Base-by-base conservation (phyloP, 2,113 vertebrate genomes). In the Abramis brama region DNA sequence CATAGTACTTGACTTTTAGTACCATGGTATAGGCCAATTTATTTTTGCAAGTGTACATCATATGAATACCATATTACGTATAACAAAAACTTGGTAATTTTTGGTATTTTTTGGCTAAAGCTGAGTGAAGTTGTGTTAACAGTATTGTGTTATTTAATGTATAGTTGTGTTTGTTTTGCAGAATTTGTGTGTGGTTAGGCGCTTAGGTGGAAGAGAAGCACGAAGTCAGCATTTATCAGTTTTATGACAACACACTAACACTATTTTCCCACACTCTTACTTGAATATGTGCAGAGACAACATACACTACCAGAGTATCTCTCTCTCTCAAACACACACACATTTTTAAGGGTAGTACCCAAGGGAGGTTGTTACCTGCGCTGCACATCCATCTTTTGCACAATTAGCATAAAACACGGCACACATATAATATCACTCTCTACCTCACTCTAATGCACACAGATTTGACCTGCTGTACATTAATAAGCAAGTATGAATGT, bases 401-500 rank as follows among this genome's bases (percentile, higher is more conserved):
- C 57, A 87, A 87, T 87, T 87, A 87, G 68, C 82, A 87, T 87
- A 87, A 87, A 84, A 81, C 80, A 23, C 47, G 1, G 30, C 66
- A 55, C 80, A 52, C 33, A 70, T 78, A 39, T 19, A 64, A 27
- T 83, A 78, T 74, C 45, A 50, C 59, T 66, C 27, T 64, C 55
- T 74, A 23, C 21, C 45, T 66, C 59, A 36, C 33, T 45, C 73
- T 47, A 33, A 43, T n/a, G 9, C 79, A 12, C 59, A 66, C 30
- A 36, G 25, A 70, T 33, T 82, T 82, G 64, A 82, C 45, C 80
- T 82, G 50, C 80, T 82, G 80, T 66, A 70, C 62, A 33, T 70
- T 82, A 70, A 52, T 52, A 82, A 52, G 62, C 47, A 70, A 62
- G 64, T 55, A 55, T 82, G 45, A n/a, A 33, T 70, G 62, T 70